Conservation (phyloP, 2,113 vertebrate genomes). For the Zeus faber region DNA sequence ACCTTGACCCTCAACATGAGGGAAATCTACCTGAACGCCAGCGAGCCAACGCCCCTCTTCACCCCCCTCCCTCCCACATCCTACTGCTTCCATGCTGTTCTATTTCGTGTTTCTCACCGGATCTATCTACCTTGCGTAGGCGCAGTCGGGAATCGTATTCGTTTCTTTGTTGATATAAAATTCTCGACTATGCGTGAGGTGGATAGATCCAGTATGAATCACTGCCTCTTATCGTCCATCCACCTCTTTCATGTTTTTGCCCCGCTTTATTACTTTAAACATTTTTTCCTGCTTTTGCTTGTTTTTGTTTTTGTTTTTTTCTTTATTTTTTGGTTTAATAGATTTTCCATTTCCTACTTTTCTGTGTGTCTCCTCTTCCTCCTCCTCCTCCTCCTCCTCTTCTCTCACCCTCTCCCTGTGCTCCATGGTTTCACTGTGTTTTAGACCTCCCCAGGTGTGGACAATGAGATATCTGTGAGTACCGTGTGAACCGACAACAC, state of each 20-base stretch:
- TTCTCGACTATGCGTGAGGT: too few species aligned
- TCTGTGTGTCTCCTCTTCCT: constrained; percentile 36
- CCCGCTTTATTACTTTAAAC: too few species aligned
- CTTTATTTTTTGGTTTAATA: constrained; percentile 55
- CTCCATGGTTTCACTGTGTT: constrained; percentile 72
- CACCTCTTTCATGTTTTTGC: constrained; percentile 45
- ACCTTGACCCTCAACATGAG: constrained; percentile 27
- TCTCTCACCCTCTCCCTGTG: constrained; percentile 20
- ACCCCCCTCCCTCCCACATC: constrained; percentile 12
- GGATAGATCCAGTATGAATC: constrained; percentile 10
- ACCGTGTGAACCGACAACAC: constrained; percentile 55
- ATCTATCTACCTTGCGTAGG: constrained; percentile 52
- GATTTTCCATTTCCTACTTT: constrained; percentile 64
- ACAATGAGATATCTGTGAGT: constrained; percentile 83
- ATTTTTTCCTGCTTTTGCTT: constrained; percentile 52
- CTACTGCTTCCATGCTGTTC: constrained; percentile 37
- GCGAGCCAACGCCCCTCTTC: constrained; percentile 28
- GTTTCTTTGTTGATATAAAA: background rate
- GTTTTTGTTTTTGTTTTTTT: constrained; percentile 45
- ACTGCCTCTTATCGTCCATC: constrained; percentile 33
- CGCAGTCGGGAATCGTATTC: constrained; percentile 5
- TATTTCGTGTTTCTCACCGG: constrained; percentile 55
- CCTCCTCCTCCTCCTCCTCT: background rate
- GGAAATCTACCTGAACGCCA: constrained; percentile 32
- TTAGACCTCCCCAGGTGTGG: constrained; percentile 80